Evolutionary conservation across 2,888 invertebrate genomes (phyloP), one percentile per base, ranked within the genome.

Genomic region (Adelognathus sp.): DNA sequence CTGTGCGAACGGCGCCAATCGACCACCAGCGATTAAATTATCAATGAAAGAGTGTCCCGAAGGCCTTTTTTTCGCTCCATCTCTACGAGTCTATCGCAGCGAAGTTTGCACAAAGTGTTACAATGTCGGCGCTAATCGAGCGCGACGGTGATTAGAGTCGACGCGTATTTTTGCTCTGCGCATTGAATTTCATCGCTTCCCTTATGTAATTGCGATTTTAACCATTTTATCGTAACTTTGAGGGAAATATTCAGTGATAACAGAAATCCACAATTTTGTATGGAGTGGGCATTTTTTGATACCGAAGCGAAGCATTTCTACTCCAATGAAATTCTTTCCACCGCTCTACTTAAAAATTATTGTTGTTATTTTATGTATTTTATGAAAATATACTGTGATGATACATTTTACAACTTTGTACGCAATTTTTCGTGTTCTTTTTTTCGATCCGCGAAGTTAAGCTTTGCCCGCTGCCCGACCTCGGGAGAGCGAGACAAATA

Each of bases 21-120:
- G 79, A 64, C n/a, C n/a, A n/a, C n/a, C n/a, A n/a, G n/a, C 79
- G 75, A 60, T 66, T 64, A 64, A 69, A 72, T 71, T 66, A 58
- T 70, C 73, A 29, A 27, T 29, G 11, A 33, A 64, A 33, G n/a
- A n/a, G n/a, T n/a, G n/a, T 16, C 18, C 14, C 73, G 63, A 76
- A 77, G 74, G 69, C 63, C 70, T 77, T 33, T 56, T 63, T 70
- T 56, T 69, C 60, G 31, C 31, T 16, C 64, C 56, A 52, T 70
- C 61, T 44, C 64, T 44, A n/a, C n/a, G 29, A 39, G 39, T 67
- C 24, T 74, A 44, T 63, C 54, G 27, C 71, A 71, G 78, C n/a
- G n/a, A n/a, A n/a, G n/a, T n/a, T 18, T 41, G 24, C 18, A 74
- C 70, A 44, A 71, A 66, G 29, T 71, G 61, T 77, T 74, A 71